Conservation (phyloP, 2,888 invertebrate genomes). For the Callyntrura guangdongensis region DNA sequence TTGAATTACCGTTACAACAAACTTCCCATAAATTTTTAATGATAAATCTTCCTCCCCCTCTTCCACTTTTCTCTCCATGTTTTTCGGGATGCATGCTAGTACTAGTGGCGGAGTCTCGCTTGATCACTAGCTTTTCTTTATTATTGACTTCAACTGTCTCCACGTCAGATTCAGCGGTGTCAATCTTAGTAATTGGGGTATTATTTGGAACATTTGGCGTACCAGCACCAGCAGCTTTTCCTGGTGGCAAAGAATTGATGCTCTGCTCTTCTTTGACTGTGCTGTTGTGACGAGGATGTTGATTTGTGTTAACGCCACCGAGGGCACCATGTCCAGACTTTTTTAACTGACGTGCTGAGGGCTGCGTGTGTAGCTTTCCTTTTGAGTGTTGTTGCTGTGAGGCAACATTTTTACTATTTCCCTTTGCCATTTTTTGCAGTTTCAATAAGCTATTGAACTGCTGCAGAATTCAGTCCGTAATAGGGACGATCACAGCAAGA, state of each 20-base stretch:
- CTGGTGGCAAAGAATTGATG: neutral
- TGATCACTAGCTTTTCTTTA: neutral
- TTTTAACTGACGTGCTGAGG: neutral
- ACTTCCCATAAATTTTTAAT: slow-evolving; percentile 72
- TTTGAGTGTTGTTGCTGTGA: neutral
- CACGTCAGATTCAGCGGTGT: neutral
- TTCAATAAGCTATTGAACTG: too few relatives aligned
- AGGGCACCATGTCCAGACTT: neutral
- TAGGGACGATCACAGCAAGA: too few relatives aligned
- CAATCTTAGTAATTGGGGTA: neutral
- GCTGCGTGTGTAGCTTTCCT: neutral
- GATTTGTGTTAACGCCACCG: neutral
- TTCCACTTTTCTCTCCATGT: slow-evolving; percentile 21
- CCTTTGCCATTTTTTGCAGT: neutral
- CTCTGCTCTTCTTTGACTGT: neutral
- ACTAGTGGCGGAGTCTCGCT: neutral
- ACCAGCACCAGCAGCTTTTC: neutral
- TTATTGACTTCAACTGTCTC: neutral
- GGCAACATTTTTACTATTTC: neutral
- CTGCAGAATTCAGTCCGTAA: too few relatives aligned
- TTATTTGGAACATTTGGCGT: neutral
- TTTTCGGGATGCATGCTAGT: slow-evolving; percentile 16
- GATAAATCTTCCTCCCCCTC: slow-evolving; percentile 52
- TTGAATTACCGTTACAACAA: slow-evolving; percentile 72
- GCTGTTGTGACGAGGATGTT: neutral